Evolutionary conservation across 1,140 invertebrate genomes (phyloP).

Genomic region (Heliconius nattereri): DNA sequence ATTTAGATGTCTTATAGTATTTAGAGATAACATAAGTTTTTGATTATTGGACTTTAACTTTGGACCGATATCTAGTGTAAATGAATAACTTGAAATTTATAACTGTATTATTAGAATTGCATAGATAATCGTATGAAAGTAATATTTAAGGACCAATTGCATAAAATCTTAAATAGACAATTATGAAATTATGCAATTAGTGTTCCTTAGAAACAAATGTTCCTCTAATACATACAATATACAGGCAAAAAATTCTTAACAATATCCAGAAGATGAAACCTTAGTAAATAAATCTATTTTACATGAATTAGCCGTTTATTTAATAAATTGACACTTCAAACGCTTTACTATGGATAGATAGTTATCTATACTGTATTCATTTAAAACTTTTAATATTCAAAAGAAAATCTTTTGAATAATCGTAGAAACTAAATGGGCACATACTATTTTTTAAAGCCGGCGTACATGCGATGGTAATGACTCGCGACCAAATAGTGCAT

Average conservation of each 20-base stretch:
- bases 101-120: not conserved
- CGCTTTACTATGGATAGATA: no score
- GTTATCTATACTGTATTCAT: no score
- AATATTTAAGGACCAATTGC: not conserved
- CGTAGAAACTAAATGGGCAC: not conserved
- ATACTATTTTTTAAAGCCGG: slow-evolving; percentile 48
- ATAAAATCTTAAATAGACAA: no score
- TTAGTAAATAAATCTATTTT: no score
- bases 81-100: not conserved
- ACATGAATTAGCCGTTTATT: no score
- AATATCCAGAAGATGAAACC: no score
- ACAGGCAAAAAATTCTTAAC: no score
- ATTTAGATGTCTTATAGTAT: not conserved
- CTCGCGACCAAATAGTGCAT: slow-evolving; percentile 52
- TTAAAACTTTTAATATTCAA: not conserved
- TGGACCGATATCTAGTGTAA: not conserved
- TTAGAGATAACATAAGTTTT: not conserved
- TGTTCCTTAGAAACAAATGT: no score
- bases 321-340: no score
- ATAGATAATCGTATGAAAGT: not conserved
- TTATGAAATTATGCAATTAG: no score
- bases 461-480: slow-evolving; percentile 59
- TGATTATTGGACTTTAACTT: not conserved
- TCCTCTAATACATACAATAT: no score
- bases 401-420: not conserved